A percentile compares a stretch with the other conserved stretches of the same genome.
These are phyloP conservation scores for Cercopithecus mona DNA, from an alignment of 2,113 vertebrate species.

Conservation along the genomic window DNA sequence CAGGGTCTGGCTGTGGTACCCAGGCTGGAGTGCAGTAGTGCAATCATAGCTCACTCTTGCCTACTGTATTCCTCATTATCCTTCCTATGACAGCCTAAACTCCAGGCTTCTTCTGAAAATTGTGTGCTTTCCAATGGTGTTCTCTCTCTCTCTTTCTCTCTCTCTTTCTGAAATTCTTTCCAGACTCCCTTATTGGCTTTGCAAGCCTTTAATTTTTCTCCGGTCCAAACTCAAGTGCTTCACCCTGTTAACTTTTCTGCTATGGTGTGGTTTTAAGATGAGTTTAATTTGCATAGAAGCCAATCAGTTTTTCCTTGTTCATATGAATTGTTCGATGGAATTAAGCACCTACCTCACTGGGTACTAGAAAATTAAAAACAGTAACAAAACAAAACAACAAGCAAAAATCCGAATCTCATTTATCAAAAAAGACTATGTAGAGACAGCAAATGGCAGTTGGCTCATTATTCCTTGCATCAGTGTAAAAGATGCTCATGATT, in stretches of 20 bases:
- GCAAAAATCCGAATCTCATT: neutral
- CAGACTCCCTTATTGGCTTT: slow-evolving; percentile 4
- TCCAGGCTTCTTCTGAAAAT: neutral
- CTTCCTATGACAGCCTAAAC: neutral
- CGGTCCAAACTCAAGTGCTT: neutral
- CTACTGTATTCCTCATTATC: neutral
- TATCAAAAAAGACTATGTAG: neutral
- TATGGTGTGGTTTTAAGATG: neutral
- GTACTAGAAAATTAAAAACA: slow-evolving; percentile 11
- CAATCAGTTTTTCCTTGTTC: neutral
- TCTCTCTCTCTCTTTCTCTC: neutral
- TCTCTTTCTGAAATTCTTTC: neutral
- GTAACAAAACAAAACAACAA: neutral
- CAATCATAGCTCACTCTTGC: too few species aligned
- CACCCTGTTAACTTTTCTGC: neutral
- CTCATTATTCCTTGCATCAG: neutral
- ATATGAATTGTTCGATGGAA: neutral
- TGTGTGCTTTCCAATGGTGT: neutral
- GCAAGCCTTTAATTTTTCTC: neutral
- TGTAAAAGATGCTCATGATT: neutral
- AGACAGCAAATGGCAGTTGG: neutral
- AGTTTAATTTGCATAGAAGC: slow-evolving; percentile 3
- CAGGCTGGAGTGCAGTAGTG: too few species aligned
- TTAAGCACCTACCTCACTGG: neutral
- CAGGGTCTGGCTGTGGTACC: too few species aligned